phyloP scores from a whole-genome alignment of 2,888 invertebrate species.

The Pachliopta kotzebuea region DNA sequence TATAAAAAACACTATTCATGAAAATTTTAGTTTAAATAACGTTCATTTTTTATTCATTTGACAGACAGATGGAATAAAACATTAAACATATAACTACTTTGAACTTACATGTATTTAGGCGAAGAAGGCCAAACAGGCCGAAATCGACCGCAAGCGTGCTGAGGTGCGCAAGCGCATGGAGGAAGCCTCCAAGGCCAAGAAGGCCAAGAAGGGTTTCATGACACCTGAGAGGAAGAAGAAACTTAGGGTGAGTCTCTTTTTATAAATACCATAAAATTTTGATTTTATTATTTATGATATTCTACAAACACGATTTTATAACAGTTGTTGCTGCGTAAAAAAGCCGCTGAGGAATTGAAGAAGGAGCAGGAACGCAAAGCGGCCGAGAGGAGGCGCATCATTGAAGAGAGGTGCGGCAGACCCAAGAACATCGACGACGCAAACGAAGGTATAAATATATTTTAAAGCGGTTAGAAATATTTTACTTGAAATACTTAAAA shows the following conservation, averaged over 20 bases:
- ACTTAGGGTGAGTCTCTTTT: constrained; percentile 90
- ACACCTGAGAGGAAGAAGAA: constrained; percentile 99
- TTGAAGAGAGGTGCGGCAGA: constrained; percentile 96
- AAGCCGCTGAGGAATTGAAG: constrained; percentile 99
- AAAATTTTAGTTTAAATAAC: neutral
- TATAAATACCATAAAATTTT: neutral
- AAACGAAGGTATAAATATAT: constrained; percentile 89
- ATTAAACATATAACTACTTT: constrained; percentile 43
- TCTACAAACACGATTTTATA: constrained; percentile 15
- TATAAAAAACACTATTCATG: neutral
- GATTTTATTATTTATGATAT: neutral
- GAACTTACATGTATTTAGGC: constrained; percentile 82
- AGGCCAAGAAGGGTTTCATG: constrained; percentile 99
- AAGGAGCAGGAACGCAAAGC: constrained; percentile 99
- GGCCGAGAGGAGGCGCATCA: constrained; percentile 97
- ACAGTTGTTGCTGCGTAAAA: constrained; percentile 99
- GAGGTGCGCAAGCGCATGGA: constrained; percentile 99
- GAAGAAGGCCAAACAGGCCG: constrained; percentile 98
- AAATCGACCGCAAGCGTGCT: constrained; percentile 99
- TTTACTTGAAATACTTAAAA: neutral
- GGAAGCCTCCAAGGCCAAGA: constrained; percentile 98
- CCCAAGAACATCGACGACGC: constrained; percentile 94
- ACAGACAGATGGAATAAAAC: constrained; percentile 10
- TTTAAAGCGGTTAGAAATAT: neutral
- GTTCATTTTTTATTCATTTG: neutral